A percentile compares a stretch with the other conserved stretches of the same genome.
These are phyloP conservation scores for Ailuropoda melanoleuca DNA, from an alignment of 2,113 vertebrate genomes.

Conservation along the genomic window DNA sequence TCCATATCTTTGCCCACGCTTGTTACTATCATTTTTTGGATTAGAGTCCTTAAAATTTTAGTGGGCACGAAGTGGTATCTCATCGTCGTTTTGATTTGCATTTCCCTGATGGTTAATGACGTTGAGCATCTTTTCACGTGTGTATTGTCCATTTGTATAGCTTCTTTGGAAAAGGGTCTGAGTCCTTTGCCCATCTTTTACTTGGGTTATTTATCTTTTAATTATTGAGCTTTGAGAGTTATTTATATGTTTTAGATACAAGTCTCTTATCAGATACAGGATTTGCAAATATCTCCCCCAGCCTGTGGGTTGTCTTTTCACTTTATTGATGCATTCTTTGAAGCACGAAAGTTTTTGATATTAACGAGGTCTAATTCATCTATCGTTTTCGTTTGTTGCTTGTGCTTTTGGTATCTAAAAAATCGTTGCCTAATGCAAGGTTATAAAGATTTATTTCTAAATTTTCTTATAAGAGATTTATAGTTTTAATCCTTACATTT, in stretches of 20 bases:
- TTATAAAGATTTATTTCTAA: background rate
- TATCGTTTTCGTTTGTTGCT: background rate
- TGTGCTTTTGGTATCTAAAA: background rate
- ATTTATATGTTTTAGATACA: background rate
- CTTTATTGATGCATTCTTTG: background rate
- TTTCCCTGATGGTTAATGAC: background rate
- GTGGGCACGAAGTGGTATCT: background rate
- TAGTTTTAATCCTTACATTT: background rate
- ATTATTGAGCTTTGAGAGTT: background rate
- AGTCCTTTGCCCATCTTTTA: background rate
- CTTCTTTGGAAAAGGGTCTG: background rate
- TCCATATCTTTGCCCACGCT: background rate
- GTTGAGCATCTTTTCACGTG: background rate
- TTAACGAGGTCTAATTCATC: background rate
- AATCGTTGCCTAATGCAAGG: background rate
- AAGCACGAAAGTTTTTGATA: background rate
- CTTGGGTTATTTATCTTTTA: background rate
- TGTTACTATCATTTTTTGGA: background rate
- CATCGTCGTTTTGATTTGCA: background rate
- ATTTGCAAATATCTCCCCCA: background rate
- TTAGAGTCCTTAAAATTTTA: background rate
- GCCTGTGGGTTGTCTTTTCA: background rate
- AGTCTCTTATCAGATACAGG: background rate
- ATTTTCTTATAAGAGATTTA: background rate
- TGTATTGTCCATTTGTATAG: background rate